Base-by-base conservation (phyloP, 2,113 vertebrate species). In the Vanacampus margaritifer region DNA sequence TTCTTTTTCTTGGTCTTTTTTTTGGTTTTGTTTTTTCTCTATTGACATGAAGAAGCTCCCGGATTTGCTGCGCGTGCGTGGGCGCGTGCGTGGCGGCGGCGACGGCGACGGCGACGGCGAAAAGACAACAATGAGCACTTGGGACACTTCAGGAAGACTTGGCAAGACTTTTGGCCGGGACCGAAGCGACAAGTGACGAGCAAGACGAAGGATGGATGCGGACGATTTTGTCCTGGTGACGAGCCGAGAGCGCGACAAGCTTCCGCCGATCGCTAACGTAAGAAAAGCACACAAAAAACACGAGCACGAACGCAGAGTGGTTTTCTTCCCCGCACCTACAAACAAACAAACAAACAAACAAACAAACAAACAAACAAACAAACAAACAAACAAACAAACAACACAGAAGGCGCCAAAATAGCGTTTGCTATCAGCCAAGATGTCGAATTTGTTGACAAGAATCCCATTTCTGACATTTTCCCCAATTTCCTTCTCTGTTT, bases 261-360 rank as follows among this genome's bases (percentile, higher is more conserved):
- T 89, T 0, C 88, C 88, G 2, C 88, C 86, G 0, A 89, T 89
- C 16, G 81, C 62, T 81, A 63, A 10, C 80, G 88, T 89, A 83
- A 89, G 87, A 66, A 64, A n/a, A 37, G 21, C 46, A 32, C 28
- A 32, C 2, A 32, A 32, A 32, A 32, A 32, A 2, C 28, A 32
- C 28, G 28, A 32, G 4, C 28, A 32, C 28, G 2, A 32, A 32
- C 28, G 4, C 28, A 2, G 28, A 32, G 28, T n/a, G n/a, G n/a
- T 32, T 4, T 32, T 32, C 28, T 32, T 32, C 28, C 28, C 2
- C 28, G 4, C 28, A 32, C 28, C 28, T 32, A 32, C 28, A 32
- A 32, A 32, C 28, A 32, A 32, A 32, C 28, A 2, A 32, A 32
- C 28, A 32, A n/a, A 32, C 28, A 32, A 32, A 32, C 28, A 32